phyloP scores from a whole-genome alignment of 2,888 invertebrate species.

The Sipha maydis region DNA sequence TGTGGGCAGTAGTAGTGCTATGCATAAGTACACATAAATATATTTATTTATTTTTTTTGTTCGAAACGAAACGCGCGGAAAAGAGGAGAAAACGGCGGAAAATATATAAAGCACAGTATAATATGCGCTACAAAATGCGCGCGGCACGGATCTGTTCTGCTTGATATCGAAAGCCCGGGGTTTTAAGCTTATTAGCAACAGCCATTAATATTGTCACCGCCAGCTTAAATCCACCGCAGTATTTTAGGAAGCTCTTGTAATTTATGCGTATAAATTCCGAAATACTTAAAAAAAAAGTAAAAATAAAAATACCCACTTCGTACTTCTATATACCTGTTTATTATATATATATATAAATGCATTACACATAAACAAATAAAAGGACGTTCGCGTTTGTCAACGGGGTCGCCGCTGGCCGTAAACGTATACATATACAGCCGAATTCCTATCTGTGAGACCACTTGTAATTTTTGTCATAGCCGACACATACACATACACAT shows the following conservation, averaged over 20 bases:
- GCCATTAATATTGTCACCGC: conserved; percentile 58
- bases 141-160: conserved; percentile 33
- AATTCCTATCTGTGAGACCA: not conserved
- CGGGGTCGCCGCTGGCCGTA: not conserved
- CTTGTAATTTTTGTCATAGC: not conserved
- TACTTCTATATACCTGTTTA: not conserved
- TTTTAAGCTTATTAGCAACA: conserved; percentile 56
- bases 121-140: conserved; percentile 2
- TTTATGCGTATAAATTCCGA: conserved; percentile 54
- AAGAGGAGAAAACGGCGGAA: not conserved
- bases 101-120: not conserved
- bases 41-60: not conserved
- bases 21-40: not conserved
- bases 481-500: not conserved
- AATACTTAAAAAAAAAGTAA: conserved; percentile 10
- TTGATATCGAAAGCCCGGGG: conserved; percentile 46
- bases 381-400: conserved; percentile 36
- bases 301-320: conserved; percentile 14
- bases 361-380: conserved; percentile 29
- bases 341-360: not conserved
- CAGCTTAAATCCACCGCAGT: conserved; percentile 49
- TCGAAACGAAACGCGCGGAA: not conserved
- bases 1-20: not conserved
- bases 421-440: not conserved
- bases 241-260: conserved; percentile 41